A percentile compares a stretch with the other conserved stretches of the same genome.
phyloP scores from a whole-genome alignment of 2,888 invertebrate genomes.

The Agrochola circellaris region DNA sequence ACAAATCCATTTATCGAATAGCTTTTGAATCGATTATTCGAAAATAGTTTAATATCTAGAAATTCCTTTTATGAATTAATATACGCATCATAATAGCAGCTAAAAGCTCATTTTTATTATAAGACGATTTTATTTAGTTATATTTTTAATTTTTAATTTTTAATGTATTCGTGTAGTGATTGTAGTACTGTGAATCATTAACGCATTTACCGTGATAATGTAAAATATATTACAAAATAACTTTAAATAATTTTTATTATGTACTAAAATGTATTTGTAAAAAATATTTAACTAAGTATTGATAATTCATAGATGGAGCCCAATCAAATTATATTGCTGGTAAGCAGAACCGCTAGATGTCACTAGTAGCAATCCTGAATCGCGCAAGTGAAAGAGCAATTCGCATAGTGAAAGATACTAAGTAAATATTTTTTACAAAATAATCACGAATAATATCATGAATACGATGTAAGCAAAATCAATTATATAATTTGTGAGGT shows the following conservation, averaged over 20 bases:
- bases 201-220: slow-evolving; percentile 64
- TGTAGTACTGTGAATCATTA: slow-evolving; percentile 60
- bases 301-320: slow-evolving; percentile 15
- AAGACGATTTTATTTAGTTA: slow-evolving; percentile 53
- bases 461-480: slow-evolving; percentile 60
- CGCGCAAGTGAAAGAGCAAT: background rate
- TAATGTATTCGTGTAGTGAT: slow-evolving; percentile 54
- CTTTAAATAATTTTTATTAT: slow-evolving; percentile 57
- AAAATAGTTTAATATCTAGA: slow-evolving; percentile 21
- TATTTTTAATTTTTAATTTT: slow-evolving; percentile 51
- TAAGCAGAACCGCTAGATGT: slow-evolving; percentile 26
- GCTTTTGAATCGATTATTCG: slow-evolving; percentile 22
- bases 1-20: slow-evolving; percentile 28
- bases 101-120: slow-evolving; percentile 51
- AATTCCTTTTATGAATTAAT: slow-evolving; percentile 19
- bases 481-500: slow-evolving; percentile 63
- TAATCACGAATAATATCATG: slow-evolving; percentile 49
- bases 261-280: slow-evolving; percentile 41
- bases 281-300: slow-evolving; percentile 45
- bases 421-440: slow-evolving; percentile 54
- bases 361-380: slow-evolving; percentile 9
- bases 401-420: background rate
- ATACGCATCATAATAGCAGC: slow-evolving; percentile 55
- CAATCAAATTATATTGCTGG: background rate
- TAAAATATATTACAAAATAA: slow-evolving; percentile 65